A percentile compares a stretch with the other conserved stretches of the same genome.
phyloP scores from a whole-genome alignment of 2,113 vertebrate genomes.

The Prunella himalayana region DNA sequence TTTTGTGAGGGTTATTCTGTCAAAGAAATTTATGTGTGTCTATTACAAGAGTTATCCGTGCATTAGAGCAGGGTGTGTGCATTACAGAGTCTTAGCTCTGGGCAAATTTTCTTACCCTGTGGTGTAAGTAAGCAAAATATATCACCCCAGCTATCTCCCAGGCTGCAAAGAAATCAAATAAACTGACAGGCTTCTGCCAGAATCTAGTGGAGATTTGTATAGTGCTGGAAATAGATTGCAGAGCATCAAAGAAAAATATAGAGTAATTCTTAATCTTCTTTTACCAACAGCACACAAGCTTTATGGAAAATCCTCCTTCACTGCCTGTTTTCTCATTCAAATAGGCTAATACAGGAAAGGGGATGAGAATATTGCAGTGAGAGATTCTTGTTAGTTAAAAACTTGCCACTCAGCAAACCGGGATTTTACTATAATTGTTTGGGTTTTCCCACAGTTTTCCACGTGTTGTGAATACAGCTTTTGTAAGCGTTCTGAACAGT shows the following conservation, averaged over 20 bases:
- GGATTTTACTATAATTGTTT: neutral
- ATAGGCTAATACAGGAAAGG: neutral
- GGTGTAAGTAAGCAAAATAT: neutral
- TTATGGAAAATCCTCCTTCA: neutral
- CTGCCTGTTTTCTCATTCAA: neutral
- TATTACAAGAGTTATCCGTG: neutral
- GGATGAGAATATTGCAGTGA: neutral
- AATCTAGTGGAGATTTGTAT: neutral
- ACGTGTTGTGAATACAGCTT: neutral
- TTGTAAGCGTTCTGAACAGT: neutral
- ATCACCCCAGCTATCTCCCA: neutral
- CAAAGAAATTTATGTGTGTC: neutral
- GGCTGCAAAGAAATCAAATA: neutral
- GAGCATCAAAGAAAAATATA: neutral
- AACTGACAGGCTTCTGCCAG: neutral
- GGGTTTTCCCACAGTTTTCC: neutral
- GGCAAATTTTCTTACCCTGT: neutral
- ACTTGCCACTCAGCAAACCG: neutral
- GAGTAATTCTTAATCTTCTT: neutral
- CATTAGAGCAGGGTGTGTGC: neutral
- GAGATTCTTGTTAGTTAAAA: neutral
- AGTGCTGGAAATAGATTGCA: neutral
- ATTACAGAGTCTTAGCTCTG: neutral
- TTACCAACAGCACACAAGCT: neutral
- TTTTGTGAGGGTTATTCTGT: neutral